A percentile compares a stretch with the other conserved stretches of the same genome.
phyloP scores from a whole-genome alignment of 2,113 vertebrate genomes.

The Redunca redunca region DNA sequence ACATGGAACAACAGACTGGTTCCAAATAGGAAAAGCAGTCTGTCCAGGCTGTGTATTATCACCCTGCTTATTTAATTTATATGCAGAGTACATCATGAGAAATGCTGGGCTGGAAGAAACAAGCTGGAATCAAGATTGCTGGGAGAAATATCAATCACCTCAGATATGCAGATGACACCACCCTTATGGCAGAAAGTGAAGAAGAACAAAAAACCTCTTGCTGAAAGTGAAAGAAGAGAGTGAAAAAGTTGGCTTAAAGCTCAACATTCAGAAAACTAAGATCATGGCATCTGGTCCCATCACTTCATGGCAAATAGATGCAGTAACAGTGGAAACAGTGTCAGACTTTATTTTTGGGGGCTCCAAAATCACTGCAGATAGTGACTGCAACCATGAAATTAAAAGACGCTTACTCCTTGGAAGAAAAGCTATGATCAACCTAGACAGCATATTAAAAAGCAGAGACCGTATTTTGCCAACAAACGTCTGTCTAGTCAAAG shows the following conservation, averaged over 20 bases:
- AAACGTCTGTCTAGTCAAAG: no score
- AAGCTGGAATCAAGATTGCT: background rate
- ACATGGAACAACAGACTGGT: background rate
- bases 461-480: no score
- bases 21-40: background rate
- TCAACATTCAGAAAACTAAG: background rate
- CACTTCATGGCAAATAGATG: background rate
- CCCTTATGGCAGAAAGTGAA: background rate
- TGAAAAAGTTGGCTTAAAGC: background rate
- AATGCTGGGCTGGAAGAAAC: background rate
- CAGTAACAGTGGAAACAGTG: background rate
- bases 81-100: background rate
- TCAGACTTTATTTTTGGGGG: fast-evolving
- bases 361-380: background rate
- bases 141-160: background rate
- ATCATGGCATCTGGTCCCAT: background rate
- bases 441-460: no score
- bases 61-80: background rate
- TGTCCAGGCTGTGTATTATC: background rate
- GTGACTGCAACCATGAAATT: background rate
- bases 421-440: background rate
- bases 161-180: background rate
- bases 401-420: background rate
- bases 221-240: background rate
- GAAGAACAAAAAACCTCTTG: background rate